Conservation (phyloP, 2,888 invertebrate genomes). For the Rotaria macrura region DNA sequence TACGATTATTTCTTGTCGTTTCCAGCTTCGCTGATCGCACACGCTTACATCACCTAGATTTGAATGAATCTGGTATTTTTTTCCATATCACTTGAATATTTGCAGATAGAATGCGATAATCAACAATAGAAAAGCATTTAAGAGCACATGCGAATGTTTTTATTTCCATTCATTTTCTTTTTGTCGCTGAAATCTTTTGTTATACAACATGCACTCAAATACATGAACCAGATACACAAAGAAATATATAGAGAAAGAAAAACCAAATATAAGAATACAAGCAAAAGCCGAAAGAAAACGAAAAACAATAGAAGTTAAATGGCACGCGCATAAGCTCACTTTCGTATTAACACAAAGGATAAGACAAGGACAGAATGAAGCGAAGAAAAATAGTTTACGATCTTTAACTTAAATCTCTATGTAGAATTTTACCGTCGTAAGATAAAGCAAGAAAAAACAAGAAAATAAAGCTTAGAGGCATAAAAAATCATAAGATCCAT, state of each 20-base stretch:
- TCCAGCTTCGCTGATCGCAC: no score
- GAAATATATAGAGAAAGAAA: neutral
- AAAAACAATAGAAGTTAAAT: neutral
- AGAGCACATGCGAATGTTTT: conserved; percentile 1
- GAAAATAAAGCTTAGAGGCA: neutral
- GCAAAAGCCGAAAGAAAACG: neutral
- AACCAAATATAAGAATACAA: neutral
- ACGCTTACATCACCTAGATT: no score
- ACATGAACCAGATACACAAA: neutral
- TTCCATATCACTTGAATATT: no score
- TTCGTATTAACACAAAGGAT: neutral
- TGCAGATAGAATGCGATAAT: no score
- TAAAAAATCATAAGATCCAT: neutral
- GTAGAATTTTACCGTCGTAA: neutral
- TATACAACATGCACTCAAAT: neutral
- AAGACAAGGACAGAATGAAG: neutral
- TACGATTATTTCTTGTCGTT: no score
- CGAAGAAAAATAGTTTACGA: neutral
- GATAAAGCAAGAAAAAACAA: neutral
- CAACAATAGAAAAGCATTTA: neutral
- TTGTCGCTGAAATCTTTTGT: neutral
- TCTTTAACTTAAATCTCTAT: neutral
- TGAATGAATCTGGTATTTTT: no score
- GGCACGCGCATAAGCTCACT: neutral
- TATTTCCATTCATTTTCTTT: neutral